phyloP scores from a whole-genome alignment of 2,797 vertebrate species.

The Lepus oiostolus region DNA sequence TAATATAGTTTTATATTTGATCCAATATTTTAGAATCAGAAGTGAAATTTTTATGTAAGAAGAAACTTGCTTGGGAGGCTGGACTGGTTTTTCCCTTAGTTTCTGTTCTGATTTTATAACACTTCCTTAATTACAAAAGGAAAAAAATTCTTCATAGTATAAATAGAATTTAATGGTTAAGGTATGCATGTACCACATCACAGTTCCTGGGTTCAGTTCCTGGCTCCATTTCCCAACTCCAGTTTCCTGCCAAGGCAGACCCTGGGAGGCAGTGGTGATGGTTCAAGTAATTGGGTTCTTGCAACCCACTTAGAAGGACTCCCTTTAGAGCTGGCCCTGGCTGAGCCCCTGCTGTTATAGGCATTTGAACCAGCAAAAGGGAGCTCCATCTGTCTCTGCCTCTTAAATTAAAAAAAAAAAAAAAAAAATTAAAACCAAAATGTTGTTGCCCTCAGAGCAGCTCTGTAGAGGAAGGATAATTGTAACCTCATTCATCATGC shows the following conservation, averaged over 20 bases:
- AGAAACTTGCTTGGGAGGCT: not conserved
- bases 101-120: not conserved
- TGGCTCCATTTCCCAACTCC: no score
- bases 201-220: no score
- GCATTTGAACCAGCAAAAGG: no score
- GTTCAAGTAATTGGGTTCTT: no score
- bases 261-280: no score
- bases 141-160: not conserved
- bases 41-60: not conserved
- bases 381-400: no score
- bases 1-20: conserved; percentile 12
- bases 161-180: not conserved
- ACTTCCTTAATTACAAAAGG: conserved; percentile 38
- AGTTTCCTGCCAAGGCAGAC: no score
- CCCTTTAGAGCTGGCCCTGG: no score
- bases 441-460: not conserved
- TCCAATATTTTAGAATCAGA: not conserved
- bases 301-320: no score
- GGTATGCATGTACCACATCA: no score
- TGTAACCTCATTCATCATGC: not conserved
- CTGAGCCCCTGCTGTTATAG: no score
- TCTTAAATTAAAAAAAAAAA: not conserved
- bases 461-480: not conserved
- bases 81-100: not conserved
- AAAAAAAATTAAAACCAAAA: not conserved